Percentiles rank a stretch among this genome's conserved stretches.
Conservation (phyloP, 2,888 invertebrate species). For the Chalcis sispes region DNA sequence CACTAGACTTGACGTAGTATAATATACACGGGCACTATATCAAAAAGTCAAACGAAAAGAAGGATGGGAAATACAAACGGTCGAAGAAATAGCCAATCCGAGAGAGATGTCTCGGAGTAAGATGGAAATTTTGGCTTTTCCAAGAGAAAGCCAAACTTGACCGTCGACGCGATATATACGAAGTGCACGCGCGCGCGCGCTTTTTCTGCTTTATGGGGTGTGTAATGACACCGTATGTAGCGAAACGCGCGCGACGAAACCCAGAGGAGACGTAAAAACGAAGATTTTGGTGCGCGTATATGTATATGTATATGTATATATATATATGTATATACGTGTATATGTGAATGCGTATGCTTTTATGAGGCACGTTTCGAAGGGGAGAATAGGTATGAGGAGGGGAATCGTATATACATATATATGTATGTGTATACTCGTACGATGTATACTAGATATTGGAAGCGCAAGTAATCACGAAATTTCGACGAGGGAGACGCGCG, state of each 20-base stretch:
- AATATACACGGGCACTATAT: slow-evolving; percentile 26
- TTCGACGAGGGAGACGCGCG: slow-evolving; percentile 48
- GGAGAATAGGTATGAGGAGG: slow-evolving; percentile 35
- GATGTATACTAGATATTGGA: slow-evolving; percentile 61
- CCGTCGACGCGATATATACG: too few relatives aligned
- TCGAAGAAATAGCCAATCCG: not conserved
- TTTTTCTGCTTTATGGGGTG: slow-evolving; percentile 72
- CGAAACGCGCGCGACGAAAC: slow-evolving; percentile 61
- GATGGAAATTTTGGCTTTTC: slow-evolving; percentile 51
- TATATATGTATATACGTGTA: too few relatives aligned
- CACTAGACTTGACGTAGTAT: too few relatives aligned
- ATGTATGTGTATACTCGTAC: slow-evolving; percentile 11
- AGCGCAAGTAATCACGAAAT: slow-evolving; percentile 68
- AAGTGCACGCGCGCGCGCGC: not conserved
- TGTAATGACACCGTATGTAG: slow-evolving; percentile 70
- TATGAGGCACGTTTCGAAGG: slow-evolving; percentile 50
- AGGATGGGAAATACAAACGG: not conserved
- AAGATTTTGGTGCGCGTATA: slow-evolving; percentile 61
- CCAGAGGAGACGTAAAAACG: slow-evolving; percentile 75
- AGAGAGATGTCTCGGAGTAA: slow-evolving; percentile 29
- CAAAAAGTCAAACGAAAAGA: slow-evolving; percentile 43
- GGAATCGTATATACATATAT: too few relatives aligned
- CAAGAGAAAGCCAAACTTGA: too few relatives aligned
- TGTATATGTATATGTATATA: too few relatives aligned
- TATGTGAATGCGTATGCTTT: too few relatives aligned